Conservation (phyloP, 1,140 invertebrate genomes). For the Drosophila nikananu region DNA sequence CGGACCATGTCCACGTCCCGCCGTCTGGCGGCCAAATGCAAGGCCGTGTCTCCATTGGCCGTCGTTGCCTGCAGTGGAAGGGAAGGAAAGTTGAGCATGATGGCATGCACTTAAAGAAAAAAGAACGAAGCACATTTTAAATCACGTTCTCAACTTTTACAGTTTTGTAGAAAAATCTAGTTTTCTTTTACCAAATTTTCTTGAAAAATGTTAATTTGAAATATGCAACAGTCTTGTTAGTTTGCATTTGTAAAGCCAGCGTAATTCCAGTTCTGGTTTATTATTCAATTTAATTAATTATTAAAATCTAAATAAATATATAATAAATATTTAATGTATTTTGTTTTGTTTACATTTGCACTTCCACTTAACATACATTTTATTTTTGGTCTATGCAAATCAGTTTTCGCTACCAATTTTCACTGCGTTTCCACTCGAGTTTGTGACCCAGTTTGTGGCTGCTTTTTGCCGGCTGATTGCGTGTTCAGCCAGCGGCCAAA, state of each 20-base stretch:
- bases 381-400: slow-evolving; percentile 68
- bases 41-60: slow-evolving; percentile 93
- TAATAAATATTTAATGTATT: not conserved
- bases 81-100: slow-evolving; percentile 34
- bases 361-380: slow-evolving; percentile 37
- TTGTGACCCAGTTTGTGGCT: slow-evolving; percentile 70
- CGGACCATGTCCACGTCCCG: slow-evolving; percentile 96
- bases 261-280: not conserved
- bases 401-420: slow-evolving; percentile 12
- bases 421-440: slow-evolving; percentile 63
- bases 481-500: slow-evolving; percentile 67
- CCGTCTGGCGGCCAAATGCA: slow-evolving; percentile 95
- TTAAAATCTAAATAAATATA: not conserved
- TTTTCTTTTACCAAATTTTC: not conserved
- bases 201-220: not conserved
- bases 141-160: slow-evolving; percentile 3
- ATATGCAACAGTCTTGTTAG: slow-evolving; percentile 1
- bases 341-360: slow-evolving; percentile 25
- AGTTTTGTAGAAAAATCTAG: no score
- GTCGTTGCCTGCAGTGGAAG: slow-evolving; percentile 87
- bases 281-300: not conserved
- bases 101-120: slow-evolving; percentile 30
- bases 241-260: slow-evolving; percentile 4
- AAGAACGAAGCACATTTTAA: slow-evolving; percentile 11
- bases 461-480: slow-evolving; percentile 66